Percentiles rank a stretch among this genome's conserved stretches.
These are phyloP conservation scores for Halcyon chelicuti DNA, from an alignment of 2,797 vertebrate genomes.

Conservation along the genomic window DNA sequence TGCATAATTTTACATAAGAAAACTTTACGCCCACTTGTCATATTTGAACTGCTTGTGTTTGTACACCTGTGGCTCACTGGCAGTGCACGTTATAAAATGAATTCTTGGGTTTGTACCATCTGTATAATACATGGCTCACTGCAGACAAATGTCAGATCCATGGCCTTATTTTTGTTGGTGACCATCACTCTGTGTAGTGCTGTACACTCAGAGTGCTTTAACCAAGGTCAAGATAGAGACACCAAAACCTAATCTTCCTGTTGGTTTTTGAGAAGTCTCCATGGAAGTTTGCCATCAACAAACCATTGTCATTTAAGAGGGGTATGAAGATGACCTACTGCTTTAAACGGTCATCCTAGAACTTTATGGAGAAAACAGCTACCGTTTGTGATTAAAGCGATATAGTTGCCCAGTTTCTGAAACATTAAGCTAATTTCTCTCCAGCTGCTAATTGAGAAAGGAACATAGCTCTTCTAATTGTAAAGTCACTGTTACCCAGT, in stretches of 20 bases:
- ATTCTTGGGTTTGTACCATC: background rate
- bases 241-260: background rate
- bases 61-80: conserved; percentile 29
- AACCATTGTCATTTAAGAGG: rapidly evolving
- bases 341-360: background rate
- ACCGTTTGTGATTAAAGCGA: background rate
- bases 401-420: background rate
- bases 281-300: background rate
- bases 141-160: background rate
- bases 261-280: background rate
- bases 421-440: background rate
- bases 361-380: background rate
- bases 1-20: conserved; percentile 28
- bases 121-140: background rate
- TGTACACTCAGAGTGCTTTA: background rate
- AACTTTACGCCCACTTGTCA: background rate
- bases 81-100: background rate
- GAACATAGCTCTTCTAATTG: background rate
- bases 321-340: background rate
- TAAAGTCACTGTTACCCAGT: background rate
- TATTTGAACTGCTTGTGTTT: conserved; percentile 42
- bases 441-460: background rate
- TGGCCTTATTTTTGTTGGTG: background rate
- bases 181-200: background rate
- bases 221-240: background rate